Percentiles rank a stretch among this genome's conserved stretches.
These are phyloP conservation scores for Zosterops lateralis DNA, from an alignment of 2,113 vertebrate species.

Conservation along the genomic window DNA sequence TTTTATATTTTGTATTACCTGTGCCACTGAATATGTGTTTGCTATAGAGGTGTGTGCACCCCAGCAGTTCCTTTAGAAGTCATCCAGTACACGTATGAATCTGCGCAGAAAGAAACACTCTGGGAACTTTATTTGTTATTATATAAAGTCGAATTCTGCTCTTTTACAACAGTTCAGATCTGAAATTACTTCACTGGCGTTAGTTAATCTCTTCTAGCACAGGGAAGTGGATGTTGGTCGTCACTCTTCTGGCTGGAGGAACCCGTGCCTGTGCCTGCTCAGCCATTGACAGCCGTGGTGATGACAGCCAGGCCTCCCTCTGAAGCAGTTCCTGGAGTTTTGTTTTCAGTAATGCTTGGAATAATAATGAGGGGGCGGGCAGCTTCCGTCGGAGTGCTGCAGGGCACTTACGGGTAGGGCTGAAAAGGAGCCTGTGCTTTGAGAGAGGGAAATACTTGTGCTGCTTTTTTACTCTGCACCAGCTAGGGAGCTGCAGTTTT, in stretches of 20 bases:
- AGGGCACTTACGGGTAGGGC: background rate
- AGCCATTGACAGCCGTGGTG: accelerated
- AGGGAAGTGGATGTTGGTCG: background rate
- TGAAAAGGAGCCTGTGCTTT: background rate
- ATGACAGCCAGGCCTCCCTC: background rate
- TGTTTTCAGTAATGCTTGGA: background rate
- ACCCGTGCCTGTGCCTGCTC: background rate
- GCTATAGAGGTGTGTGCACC: background rate
- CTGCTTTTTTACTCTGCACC: background rate
- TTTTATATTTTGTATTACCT: background rate
- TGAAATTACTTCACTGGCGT: background rate
- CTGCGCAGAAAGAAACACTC: background rate
- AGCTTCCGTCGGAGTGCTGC: background rate
- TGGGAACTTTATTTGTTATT: background rate
- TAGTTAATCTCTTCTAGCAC: background rate
- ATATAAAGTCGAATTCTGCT: background rate
- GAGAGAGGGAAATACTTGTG: background rate
- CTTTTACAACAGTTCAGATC: background rate
- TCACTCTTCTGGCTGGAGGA: background rate
- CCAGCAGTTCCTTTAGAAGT: background rate
- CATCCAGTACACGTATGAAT: accelerated
- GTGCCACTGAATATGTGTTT: background rate
- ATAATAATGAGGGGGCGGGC: background rate
- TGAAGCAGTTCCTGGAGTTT: background rate
- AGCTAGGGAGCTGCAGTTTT: background rate